Base-by-base conservation (phyloP, 2,888 invertebrate species). In the Apantesis nais region DNA sequence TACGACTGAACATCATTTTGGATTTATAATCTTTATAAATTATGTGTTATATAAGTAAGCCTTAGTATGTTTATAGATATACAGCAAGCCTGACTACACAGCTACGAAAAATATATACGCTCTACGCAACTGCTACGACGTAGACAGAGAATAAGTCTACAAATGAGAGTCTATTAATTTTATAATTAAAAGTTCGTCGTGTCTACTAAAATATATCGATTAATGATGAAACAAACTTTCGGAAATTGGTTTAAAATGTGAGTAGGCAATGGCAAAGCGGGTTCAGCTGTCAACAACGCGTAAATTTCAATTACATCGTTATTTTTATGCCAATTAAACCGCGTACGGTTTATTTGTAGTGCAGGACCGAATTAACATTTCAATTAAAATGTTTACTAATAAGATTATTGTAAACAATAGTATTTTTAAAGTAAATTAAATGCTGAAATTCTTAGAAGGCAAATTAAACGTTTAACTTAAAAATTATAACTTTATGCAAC, bases 301-400 rank as follows among this genome's bases (percentile, higher is more conserved):
- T 84, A 85, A 87, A 88, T 88, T 89, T 88, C 84, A 88, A 89
- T 91, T 89, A 90, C 92, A 85, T 93, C 92, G 90, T 93, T 93
- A 93, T 94, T 92, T 93, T 93, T 90, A 92, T 90, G 93, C 90
- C 91, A 93, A 93, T 93, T 93, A 92, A 90, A 87, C 89, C 67
- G 76, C 68, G 79, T 85, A 90, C 85, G 90, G 87, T 87, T 82
- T 88, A 87, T 88, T 91, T 88, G 83, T 83, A 83, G 80, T 78
- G 73, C 67, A 75, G 75, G 78, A 77, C 81, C 75, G 77, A 76
- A 83, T 81, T 77, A 75, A 85, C 81, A 83, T 86, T 86, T 83
- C 78, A 81, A 86, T 86, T 80, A 83, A 75, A 83, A 77, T 82
- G 66, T 77, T 73, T 66, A 65, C 72, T 60, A 41, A 66, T 78